phyloP scores from a whole-genome alignment of 2,888 invertebrate species.

The Aphidius colemani region DNA sequence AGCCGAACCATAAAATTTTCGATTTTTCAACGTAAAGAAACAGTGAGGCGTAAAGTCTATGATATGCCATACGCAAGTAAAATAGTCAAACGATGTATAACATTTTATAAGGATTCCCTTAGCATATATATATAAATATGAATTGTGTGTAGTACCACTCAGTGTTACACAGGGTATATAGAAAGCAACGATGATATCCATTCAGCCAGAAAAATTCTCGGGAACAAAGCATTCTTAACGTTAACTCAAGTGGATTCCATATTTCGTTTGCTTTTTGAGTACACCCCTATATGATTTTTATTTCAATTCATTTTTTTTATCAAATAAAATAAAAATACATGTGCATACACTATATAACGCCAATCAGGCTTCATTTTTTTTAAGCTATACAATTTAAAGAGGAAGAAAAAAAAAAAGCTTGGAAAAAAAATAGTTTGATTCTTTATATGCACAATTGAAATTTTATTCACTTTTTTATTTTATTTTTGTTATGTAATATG shows the following conservation, averaged over 20 bases:
- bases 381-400: too few relatives aligned
- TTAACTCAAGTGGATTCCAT: slow-evolving; percentile 21
- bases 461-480: too few relatives aligned
- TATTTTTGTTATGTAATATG: too few relatives aligned
- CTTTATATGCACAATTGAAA: too few relatives aligned
- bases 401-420: too few relatives aligned
- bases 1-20: not conserved
- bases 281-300: not conserved
- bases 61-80: slow-evolving; percentile 2
- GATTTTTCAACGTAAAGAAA: not conserved
- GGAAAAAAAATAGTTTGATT: too few relatives aligned
- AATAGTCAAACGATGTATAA: slow-evolving; percentile 18
- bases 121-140: not conserved
- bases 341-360: too few relatives aligned
- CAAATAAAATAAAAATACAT: too few relatives aligned
- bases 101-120: slow-evolving; percentile 3
- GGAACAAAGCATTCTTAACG: slow-evolving; percentile 23
- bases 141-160: slow-evolving; percentile 2
- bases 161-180: slow-evolving; percentile 13
- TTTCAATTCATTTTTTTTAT: too few relatives aligned
- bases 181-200: slow-evolving; percentile 4
- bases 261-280: slow-evolving; percentile 10
- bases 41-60: slow-evolving; percentile 6
- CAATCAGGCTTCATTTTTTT: too few relatives aligned
- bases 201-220: slow-evolving; percentile 13